Conservation (phyloP, 2,113 vertebrate genomes). For the Proterorhinus semilunaris region DNA sequence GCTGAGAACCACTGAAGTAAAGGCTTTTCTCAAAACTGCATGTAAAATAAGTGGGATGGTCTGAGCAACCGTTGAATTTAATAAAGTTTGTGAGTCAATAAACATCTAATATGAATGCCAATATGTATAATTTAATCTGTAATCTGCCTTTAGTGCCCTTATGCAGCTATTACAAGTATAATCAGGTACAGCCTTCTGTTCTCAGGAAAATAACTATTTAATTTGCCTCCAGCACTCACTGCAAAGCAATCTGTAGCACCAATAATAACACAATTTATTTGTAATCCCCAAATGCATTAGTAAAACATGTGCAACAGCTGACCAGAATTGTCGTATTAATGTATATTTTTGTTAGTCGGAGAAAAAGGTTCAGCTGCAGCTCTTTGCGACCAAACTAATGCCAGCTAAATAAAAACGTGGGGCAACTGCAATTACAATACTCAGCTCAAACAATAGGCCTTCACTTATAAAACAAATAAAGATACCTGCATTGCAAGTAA, state of each 20-base stretch:
- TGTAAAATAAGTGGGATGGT: constrained; percentile 37
- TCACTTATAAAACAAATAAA: not conserved
- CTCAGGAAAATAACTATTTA: constrained; percentile 64
- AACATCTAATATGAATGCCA: not conserved
- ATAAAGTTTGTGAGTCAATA: constrained; percentile 7
- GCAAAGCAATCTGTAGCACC: constrained; percentile 24
- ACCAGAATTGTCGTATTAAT: not conserved
- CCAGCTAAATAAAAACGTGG: not conserved
- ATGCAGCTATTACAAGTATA: constrained; percentile 27
- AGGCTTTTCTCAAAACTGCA: constrained; percentile 36
- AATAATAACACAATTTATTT: not conserved
- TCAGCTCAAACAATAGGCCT: not conserved
- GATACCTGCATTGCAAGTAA: not conserved
- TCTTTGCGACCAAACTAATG: not conserved
- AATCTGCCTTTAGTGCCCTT: constrained; percentile 31
- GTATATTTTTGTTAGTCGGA: not conserved
- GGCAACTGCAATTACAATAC: not conserved
- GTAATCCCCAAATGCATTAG: not conserved
- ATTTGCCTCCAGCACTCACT: constrained; percentile 32
- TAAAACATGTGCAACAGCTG: not conserved
- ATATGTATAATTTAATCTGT: constrained; percentile 27
- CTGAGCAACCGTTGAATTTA: constrained; percentile 8
- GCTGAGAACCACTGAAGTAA: too few relatives aligned
- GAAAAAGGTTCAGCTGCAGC: not conserved
- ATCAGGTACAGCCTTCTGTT: constrained; percentile 51